Percentiles rank a stretch among this genome's conserved stretches.
Conservation (phyloP, 2,888 invertebrate species). For the Spodoptera littoralis region DNA sequence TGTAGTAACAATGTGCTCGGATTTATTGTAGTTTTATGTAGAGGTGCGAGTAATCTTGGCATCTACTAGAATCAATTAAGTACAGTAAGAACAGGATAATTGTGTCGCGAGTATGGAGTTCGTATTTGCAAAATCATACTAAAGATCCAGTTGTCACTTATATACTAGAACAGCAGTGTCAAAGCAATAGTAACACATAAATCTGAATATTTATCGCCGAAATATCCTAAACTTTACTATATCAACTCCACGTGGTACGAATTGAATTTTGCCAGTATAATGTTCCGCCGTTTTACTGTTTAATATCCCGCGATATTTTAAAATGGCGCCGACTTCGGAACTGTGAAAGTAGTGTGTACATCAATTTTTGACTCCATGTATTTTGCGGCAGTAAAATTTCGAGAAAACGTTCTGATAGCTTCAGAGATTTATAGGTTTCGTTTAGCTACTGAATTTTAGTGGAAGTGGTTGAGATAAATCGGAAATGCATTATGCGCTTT, state of each 20-base stretch:
- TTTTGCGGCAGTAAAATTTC: constrained; percentile 40
- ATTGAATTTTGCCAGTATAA: neutral
- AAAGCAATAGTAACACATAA: too few species aligned
- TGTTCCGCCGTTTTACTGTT: neutral
- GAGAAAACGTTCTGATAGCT: constrained; percentile 24
- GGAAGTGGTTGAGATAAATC: constrained; percentile 1
- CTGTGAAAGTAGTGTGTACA: constrained; percentile 29
- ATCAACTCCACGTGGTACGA: neutral
- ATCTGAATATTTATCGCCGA: too few species aligned
- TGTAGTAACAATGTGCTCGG: too few species aligned
- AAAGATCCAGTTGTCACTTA: too few species aligned
- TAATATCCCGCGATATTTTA: constrained; percentile 17
- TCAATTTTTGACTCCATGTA: constrained; percentile 43
- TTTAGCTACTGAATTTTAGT: constrained; percentile 35
- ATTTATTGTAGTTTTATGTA: too few species aligned
- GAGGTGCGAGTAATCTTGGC: too few species aligned
- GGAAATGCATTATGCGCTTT: constrained; percentile 33
- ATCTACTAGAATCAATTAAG: too few species aligned
- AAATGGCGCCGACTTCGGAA: constrained; percentile 17
- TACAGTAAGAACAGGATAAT: too few species aligned
- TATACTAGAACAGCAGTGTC: too few species aligned
- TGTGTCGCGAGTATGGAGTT: too few species aligned
- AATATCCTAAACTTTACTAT: too few species aligned
- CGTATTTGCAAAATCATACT: too few species aligned
- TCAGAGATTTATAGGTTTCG: constrained; percentile 36